Percentiles rank a stretch among this genome's conserved stretches.
These are phyloP conservation scores for Cotesia glomerata DNA, from an alignment of 1,140 invertebrate genomes.

Conservation along the genomic window DNA sequence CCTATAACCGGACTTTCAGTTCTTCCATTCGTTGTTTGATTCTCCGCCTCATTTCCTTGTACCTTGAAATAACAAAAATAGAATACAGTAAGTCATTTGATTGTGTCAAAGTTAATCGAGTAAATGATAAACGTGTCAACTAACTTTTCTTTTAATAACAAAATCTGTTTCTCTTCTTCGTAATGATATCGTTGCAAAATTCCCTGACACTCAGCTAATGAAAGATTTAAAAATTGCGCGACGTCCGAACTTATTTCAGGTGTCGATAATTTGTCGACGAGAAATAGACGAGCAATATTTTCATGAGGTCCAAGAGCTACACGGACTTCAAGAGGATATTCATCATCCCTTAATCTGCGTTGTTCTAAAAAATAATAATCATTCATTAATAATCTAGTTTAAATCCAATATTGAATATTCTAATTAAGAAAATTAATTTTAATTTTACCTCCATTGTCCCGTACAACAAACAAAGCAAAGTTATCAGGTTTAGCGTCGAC, in stretches of 20 bases:
- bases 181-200: constrained; percentile 80
- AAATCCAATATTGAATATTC: constrained; percentile 17
- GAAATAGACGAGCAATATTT: constrained; percentile 79
- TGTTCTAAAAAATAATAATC: constrained; percentile 67
- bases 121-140: constrained; percentile 29
- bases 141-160: constrained; percentile 76
- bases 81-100: constrained; percentile 23
- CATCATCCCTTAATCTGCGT: constrained; percentile 75
- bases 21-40: constrained; percentile 77
- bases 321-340: constrained; percentile 80
- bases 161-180: constrained; percentile 77
- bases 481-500: constrained; percentile 79
- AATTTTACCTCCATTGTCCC: constrained; percentile 79
- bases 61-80: constrained; percentile 60
- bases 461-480: constrained; percentile 82
- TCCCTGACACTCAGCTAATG: constrained; percentile 77
- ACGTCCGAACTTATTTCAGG: constrained; percentile 80
- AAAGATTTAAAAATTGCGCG: constrained; percentile 84
- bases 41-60: constrained; percentile 70
- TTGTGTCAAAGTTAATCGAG: neutral
- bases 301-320: constrained; percentile 84
- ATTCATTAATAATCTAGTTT: neutral
- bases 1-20: constrained; percentile 71
- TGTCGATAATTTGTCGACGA: constrained; percentile 78
- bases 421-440: neutral